Evolutionary conservation across 2,797 vertebrate genomes (phyloP), one percentile per base, ranked within the genome.

Genomic region (Kryptolebias ocellatus): DNA sequence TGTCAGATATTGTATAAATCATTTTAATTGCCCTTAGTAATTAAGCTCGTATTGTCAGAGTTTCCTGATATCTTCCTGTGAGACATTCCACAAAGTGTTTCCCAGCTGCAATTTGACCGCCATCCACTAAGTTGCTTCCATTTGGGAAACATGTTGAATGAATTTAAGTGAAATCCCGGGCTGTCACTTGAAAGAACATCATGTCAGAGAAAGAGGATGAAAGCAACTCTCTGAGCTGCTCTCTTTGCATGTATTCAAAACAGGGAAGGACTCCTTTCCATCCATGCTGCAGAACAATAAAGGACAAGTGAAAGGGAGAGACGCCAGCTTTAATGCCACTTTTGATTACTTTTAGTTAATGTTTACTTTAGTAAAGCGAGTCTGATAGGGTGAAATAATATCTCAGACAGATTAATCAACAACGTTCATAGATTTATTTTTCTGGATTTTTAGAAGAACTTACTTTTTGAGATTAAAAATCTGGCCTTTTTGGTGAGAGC

Each of bases 101-200:
- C 31, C 49, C 18, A 53, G 72, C 47, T 55, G 65, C 59, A 69
- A 27, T 64, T 67, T 78, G 31, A 55, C 45, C 52, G 16, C 15
- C 0, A 1, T 62, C 42, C 10, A 45, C 53, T 28, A 52, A 62
- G 59, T 44, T 45, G 46, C 64, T 57, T 20, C 28, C 55, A 54
- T 53, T 64, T 62, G 56, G 54, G 67, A 67, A 78, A 76, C 46
- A 72, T 67, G 65, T 71, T 51, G 49, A 58, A 72, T 53, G 24
- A 80, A 82, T 78, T 76, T 50, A 74, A 69, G 76, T 47, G 65
- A 51, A 84, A 72, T 76, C 37, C 56, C 50, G 39, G 78, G 61
- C 64, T 5, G 24, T 31, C 56, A 53, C 53, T 78, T 75, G 68
- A 84, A 81, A 75, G 75, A 74, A 9, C 54, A 63, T 63, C 65